phyloP scores from a whole-genome alignment of 1,140 invertebrate species.

The Centruroides vittatus region DNA sequence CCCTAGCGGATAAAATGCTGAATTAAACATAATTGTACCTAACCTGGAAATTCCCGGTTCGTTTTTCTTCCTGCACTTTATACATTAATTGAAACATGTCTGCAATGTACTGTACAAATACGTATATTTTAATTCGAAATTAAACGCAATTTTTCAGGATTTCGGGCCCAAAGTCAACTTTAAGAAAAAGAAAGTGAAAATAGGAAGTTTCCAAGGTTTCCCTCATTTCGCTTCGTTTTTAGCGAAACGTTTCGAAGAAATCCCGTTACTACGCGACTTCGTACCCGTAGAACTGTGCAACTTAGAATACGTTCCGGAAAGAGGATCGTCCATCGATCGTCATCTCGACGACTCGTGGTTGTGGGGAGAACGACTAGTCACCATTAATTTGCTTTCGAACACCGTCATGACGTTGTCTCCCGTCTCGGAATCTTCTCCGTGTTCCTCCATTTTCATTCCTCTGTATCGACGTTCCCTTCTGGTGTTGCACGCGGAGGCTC shows the following conservation, averaged over 20 bases:
- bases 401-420: slow-evolving; percentile 68
- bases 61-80: too few species aligned
- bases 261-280: slow-evolving; percentile 53
- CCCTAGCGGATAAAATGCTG: too few species aligned
- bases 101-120: too few species aligned
- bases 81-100: too few species aligned
- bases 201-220: slow-evolving; percentile 71
- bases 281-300: slow-evolving; percentile 91
- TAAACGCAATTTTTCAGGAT: slow-evolving; percentile 43
- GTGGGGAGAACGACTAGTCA: slow-evolving; percentile 95
- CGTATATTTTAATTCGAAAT: too few species aligned
- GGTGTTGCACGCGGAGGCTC: too few species aligned
- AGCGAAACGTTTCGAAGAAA: slow-evolving; percentile 54
- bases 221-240: slow-evolving; percentile 66
- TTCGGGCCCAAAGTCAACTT: slow-evolving; percentile 98
- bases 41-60: too few species aligned
- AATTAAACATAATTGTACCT: too few species aligned
- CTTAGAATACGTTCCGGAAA: slow-evolving; percentile 72
- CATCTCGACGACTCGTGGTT: slow-evolving; percentile 99
- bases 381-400: slow-evolving; percentile 70
- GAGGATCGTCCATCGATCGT: slow-evolving; percentile 89
- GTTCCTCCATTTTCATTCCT: too few species aligned
- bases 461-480: too few species aligned
- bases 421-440: too few species aligned
- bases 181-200: slow-evolving; percentile 75